phyloP scores from a whole-genome alignment of 2,888 invertebrate genomes.

The Petrophora chlorosata region DNA sequence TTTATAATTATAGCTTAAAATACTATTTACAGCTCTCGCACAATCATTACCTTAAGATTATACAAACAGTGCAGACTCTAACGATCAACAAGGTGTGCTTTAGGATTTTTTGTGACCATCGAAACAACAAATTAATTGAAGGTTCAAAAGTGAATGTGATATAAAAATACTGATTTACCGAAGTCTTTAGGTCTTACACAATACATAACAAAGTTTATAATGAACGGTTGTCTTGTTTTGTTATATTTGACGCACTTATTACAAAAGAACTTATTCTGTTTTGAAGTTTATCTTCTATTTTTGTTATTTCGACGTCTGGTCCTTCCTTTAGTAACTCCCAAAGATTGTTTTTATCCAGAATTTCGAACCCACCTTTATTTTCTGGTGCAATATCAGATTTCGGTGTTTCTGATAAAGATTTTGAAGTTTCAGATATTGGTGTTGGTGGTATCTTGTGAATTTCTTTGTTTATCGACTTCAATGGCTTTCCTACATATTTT shows the following conservation, averaged over 20 bases:
- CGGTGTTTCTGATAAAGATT: constrained; percentile 54
- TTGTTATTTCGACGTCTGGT: constrained; percentile 58
- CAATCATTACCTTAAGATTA: constrained; percentile 50
- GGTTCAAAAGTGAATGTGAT: constrained; percentile 51
- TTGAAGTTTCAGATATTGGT: constrained; percentile 79
- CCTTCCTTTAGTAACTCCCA: constrained; percentile 86
- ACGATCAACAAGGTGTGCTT: constrained; percentile 71
- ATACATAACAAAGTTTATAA: constrained; percentile 80
- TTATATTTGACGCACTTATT: constrained; percentile 57
- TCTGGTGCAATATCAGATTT: constrained; percentile 74
- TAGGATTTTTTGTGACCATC: constrained; percentile 51
- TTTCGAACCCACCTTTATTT: constrained; percentile 81
- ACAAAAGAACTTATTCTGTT: constrained; percentile 55
- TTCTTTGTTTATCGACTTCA: constrained; percentile 80
- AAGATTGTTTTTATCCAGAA: constrained; percentile 84
- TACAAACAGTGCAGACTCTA: constrained; percentile 69
- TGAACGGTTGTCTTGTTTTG: constrained; percentile 64
- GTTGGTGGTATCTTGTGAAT: constrained; percentile 76
- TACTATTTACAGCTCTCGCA: constrained; percentile 70
- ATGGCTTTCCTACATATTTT: constrained; percentile 56
- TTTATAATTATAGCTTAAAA: constrained; percentile 53
- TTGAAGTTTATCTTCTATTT: constrained; percentile 70
- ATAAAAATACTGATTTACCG: constrained; percentile 78
- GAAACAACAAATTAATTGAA: constrained; percentile 46
- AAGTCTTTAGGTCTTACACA: constrained; percentile 78